Percentiles rank a stretch among this genome's conserved stretches.
Evolutionary conservation across 1,140 invertebrate species (phyloP).

Genomic region (Trigoniulus corallinus): DNA sequence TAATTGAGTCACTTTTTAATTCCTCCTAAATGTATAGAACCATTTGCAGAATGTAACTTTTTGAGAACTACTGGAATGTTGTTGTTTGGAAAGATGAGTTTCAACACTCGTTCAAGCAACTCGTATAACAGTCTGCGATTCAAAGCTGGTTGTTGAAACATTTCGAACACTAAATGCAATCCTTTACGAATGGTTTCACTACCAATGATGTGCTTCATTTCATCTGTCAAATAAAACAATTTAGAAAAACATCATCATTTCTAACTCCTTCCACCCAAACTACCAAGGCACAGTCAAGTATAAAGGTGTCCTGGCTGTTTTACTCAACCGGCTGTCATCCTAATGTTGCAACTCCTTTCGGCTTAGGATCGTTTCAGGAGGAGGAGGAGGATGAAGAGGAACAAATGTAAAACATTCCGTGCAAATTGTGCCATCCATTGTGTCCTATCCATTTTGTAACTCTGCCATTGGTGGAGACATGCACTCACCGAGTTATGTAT

Average conservation of each 20-base stretch:
- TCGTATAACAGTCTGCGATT: slow-evolving; percentile 75
- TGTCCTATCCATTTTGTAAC: too few relatives aligned
- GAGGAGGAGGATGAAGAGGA: too few relatives aligned
- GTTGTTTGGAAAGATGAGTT: slow-evolving; percentile 56
- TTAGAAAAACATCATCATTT: background rate
- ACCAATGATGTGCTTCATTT: slow-evolving; percentile 78
- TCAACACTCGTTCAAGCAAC: slow-evolving; percentile 62
- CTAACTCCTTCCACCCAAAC: background rate
- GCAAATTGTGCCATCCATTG: too few relatives aligned
- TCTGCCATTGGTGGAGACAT: too few relatives aligned
- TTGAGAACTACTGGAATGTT: slow-evolving; percentile 43
- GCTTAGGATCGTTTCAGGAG: too few relatives aligned
- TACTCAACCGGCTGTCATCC: too few relatives aligned
- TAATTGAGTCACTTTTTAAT: too few relatives aligned
- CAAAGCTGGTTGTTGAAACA: slow-evolving; percentile 65
- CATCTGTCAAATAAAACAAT: slow-evolving; percentile 41
- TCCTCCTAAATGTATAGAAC: too few relatives aligned
- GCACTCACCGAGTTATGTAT: too few relatives aligned
- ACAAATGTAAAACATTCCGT: too few relatives aligned
- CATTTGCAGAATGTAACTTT: slow-evolving; percentile 49
- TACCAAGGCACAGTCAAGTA: background rate
- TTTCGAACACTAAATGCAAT: slow-evolving; percentile 70
- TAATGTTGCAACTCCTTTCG: too few relatives aligned
- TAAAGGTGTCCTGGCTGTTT: too few relatives aligned
- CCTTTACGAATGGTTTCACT: slow-evolving; percentile 73